phyloP scores from a whole-genome alignment of 2,113 vertebrate genomes.

The Mandrillus leucophaeus region DNA sequence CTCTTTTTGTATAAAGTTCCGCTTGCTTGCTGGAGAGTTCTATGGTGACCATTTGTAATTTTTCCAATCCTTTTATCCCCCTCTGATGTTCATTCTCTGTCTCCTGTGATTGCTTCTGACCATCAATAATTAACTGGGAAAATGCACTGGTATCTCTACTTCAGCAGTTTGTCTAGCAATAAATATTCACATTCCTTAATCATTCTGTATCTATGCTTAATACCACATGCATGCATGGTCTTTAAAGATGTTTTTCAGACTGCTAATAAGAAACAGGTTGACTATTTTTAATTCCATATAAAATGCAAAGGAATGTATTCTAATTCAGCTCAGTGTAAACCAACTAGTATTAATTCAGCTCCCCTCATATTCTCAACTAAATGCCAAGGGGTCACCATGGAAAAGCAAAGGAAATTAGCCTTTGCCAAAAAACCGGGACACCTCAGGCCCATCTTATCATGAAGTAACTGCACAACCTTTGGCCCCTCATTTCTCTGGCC shows the following conservation, averaged over 20 bases:
- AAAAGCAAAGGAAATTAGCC: neutral
- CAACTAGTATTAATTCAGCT: neutral
- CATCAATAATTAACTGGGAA: neutral
- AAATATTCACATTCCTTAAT: neutral
- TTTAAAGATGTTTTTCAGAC: neutral
- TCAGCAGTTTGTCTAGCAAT: slow-evolving; percentile 1
- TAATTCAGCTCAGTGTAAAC: neutral
- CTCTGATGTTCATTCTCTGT: neutral
- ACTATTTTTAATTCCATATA: slow-evolving; percentile 6
- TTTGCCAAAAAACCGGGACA: neutral
- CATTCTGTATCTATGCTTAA: neutral
- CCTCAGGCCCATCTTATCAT: neutral
- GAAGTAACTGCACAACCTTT: neutral
- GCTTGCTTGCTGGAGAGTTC: neutral
- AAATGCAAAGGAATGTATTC: neutral
- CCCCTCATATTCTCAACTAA: neutral
- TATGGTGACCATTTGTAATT: neutral
- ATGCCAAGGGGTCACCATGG: neutral
- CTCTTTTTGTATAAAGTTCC: neutral
- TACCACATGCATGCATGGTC: neutral
- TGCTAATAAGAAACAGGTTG: neutral
- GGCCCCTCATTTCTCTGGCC: neutral
- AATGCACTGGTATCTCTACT: neutral
- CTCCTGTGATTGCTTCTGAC: neutral
- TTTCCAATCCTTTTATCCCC: neutral